Evolutionary conservation across 2,888 invertebrate genomes (phyloP).

Genomic region (Meliscaeva auricollis): DNA sequence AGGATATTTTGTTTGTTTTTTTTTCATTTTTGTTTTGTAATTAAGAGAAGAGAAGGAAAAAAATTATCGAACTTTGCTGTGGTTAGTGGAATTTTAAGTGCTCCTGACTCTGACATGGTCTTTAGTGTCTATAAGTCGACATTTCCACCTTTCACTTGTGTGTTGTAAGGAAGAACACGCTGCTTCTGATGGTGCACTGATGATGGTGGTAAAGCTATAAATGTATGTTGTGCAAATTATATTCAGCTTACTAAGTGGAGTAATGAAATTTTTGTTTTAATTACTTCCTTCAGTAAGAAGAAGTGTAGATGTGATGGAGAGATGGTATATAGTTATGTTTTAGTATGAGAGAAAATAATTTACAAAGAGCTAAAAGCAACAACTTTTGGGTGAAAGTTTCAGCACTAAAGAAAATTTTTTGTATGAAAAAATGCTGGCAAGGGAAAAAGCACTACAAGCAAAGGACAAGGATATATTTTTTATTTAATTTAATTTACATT

Average conservation of each 20-base stretch:
- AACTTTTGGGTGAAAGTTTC: background rate
- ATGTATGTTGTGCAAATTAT: constrained; percentile 27
- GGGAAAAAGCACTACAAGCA: background rate
- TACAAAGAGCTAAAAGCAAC: background rate
- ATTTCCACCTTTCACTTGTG: constrained; percentile 57
- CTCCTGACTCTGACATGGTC: constrained; percentile 41
- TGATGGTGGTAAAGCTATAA: background rate
- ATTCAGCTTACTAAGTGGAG: constrained; percentile 30
- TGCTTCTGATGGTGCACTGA: background rate
- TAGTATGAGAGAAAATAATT: background rate
- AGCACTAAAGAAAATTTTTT: background rate
- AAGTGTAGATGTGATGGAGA: background rate
- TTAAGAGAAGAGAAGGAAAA: constrained; percentile 50
- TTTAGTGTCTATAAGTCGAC: constrained; percentile 39
- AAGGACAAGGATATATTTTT: too few species aligned
- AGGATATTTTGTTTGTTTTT: constrained; percentile 5
- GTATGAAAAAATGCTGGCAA: background rate
- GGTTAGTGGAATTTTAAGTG: constrained; percentile 71
- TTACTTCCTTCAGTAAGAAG: constrained; percentile 38
- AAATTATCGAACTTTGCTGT: constrained; percentile 30
- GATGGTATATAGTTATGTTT: background rate
- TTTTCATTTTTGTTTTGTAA: constrained; percentile 27
- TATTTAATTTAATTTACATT: too few species aligned
- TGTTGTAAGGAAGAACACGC: constrained; percentile 25
- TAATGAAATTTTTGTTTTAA: constrained; percentile 58